phyloP scores from a whole-genome alignment of 2,113 vertebrate species.

The Ciconia maguari region DNA sequence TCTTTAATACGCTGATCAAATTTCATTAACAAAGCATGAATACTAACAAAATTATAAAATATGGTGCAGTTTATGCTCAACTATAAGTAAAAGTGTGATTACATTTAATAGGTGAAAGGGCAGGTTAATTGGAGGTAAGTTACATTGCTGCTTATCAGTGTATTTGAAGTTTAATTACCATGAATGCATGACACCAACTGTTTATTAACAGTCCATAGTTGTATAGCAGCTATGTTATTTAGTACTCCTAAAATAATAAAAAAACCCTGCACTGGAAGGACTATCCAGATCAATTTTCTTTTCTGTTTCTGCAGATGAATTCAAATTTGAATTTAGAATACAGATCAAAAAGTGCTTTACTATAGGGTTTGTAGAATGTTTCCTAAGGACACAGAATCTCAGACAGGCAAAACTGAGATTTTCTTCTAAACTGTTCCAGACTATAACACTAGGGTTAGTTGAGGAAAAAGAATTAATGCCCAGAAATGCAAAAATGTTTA shows the following conservation, averaged over 20 bases:
- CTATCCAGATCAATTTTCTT: background rate
- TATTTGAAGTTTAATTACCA: background rate
- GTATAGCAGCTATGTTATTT: background rate
- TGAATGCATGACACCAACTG: background rate
- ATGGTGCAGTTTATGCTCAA: background rate
- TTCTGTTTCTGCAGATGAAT: background rate
- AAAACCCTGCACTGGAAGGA: background rate
- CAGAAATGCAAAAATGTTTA: background rate
- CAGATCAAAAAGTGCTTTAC: background rate
- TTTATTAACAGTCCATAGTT: background rate
- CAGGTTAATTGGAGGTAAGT: slow-evolving; percentile 11
- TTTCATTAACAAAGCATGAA: slow-evolving; percentile 58
- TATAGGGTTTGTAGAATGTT: background rate
- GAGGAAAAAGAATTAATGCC: background rate
- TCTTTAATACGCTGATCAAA: slow-evolving; percentile 33
- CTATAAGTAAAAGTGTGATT: background rate
- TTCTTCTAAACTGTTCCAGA: background rate
- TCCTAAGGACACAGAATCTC: background rate
- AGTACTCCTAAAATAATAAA: background rate
- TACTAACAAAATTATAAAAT: slow-evolving; percentile 42
- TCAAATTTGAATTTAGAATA: background rate
- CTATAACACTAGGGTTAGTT: background rate
- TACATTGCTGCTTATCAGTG: background rate
- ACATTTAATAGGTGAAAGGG: slow-evolving; percentile 26
- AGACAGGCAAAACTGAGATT: background rate